phyloP scores from a whole-genome alignment of 2,797 vertebrate genomes.

The Poecilia picta region DNA sequence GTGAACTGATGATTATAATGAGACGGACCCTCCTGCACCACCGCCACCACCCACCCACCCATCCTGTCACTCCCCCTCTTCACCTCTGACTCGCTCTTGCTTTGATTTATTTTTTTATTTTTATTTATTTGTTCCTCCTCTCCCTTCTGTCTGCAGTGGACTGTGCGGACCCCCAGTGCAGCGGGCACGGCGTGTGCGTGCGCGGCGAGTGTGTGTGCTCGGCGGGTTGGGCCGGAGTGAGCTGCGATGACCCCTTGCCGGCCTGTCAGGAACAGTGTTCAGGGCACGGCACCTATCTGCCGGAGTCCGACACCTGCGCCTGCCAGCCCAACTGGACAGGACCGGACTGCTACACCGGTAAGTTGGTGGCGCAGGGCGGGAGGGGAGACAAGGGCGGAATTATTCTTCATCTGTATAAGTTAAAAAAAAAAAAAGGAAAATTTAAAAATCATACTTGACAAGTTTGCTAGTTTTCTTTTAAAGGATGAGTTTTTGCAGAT shows the following conservation, averaged over 20 bases:
- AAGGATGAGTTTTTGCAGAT: conserved; percentile 52
- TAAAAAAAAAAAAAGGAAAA: conserved; percentile 1
- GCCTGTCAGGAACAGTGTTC: conserved; percentile 95
- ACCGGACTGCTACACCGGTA: conserved; percentile 93
- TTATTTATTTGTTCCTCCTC: not conserved
- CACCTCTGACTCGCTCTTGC: conserved; percentile 54
- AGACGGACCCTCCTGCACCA: conserved; percentile 36
- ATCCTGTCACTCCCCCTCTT: conserved; percentile 22
- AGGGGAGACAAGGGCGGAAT: conserved; percentile 1
- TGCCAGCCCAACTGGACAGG: conserved; percentile 95
- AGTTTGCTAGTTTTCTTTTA: conserved; percentile 47
- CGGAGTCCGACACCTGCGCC: conserved; percentile 88
- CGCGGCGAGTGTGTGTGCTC: conserved; percentile 93
- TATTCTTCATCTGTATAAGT: conserved; percentile 28
- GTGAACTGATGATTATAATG: conserved; percentile 79
- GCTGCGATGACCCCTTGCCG: conserved; percentile 89
- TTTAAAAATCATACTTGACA: conserved; percentile 34
- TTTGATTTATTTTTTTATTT: not conserved
- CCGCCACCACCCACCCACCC: not conserved
- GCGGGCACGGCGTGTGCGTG: conserved; percentile 91
- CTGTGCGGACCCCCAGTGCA: conserved; percentile 91
- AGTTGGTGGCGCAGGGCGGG: conserved; percentile 17
- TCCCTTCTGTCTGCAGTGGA: conserved; percentile 80
- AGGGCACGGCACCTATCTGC: conserved; percentile 90
- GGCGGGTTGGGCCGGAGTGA: conserved; percentile 90